phyloP scores from a whole-genome alignment of 2,888 invertebrate genomes.

The Brachypterus glaber region DNA sequence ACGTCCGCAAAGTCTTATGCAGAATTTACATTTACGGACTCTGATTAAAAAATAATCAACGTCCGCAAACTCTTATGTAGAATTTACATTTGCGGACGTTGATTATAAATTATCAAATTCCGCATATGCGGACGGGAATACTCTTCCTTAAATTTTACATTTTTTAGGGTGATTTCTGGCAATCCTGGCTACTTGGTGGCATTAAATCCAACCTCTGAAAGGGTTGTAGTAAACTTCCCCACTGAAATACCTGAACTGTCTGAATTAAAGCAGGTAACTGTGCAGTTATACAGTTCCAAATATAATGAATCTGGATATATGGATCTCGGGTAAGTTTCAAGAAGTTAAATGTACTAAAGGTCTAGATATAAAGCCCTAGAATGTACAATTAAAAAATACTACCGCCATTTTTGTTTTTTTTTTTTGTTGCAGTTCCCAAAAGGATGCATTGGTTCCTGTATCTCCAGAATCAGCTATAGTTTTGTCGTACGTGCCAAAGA shows the following conservation, averaged over 20 bases:
- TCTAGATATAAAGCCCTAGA: too few species aligned
- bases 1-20: too few species aligned
- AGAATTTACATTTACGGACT: too few species aligned
- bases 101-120: too few species aligned
- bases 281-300: constrained; percentile 48
- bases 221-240: constrained; percentile 48
- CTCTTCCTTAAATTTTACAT: too few species aligned
- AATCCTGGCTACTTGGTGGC: constrained; percentile 68
- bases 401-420: constrained; percentile 1
- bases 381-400: too few species aligned
- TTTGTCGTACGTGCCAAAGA: constrained; percentile 58
- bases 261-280: constrained; percentile 52
- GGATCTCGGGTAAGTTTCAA: constrained; percentile 40
- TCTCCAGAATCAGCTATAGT: constrained; percentile 55
- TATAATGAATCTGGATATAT: constrained; percentile 39
- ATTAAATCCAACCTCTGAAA: constrained; percentile 51
- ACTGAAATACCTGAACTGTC: constrained; percentile 34
- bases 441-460: constrained; percentile 48
- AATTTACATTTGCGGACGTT: too few species aligned
- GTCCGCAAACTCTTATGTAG: too few species aligned
- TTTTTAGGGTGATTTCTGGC: constrained; percentile 57
- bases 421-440: constrained; percentile 48
- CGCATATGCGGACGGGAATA: too few species aligned
- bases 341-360: too few species aligned
- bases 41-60: too few species aligned